Percentiles rank a stretch among this genome's conserved stretches.
Conservation (phyloP, 2,797 vertebrate species). For the Ptychadena robeensis region DNA sequence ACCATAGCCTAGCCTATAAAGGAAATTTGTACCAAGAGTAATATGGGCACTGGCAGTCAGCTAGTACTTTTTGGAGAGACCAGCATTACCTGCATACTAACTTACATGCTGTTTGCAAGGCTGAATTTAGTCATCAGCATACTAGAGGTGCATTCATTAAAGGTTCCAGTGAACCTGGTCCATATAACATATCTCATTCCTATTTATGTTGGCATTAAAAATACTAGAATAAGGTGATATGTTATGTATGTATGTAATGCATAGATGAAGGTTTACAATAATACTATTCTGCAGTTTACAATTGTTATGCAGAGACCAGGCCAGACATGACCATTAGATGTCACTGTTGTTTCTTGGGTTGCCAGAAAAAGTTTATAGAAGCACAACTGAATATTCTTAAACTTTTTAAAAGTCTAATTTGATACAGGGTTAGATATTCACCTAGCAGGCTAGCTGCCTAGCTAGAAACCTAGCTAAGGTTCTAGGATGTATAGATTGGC, state of each 20-base stretch:
- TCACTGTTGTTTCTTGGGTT: constrained; percentile 12
- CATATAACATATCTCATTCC: neutral
- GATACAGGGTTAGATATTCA: neutral
- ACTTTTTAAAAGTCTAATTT: neutral
- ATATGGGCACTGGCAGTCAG: neutral
- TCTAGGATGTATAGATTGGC: no score
- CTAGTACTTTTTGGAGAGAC: no score
- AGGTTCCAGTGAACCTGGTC: neutral
- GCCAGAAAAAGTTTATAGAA: neutral
- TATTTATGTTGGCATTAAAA: no score
- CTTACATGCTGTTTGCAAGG: no score
- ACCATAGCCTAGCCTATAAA: neutral
- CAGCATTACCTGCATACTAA: no score
- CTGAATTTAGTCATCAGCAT: no score
- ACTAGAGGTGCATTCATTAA: neutral
- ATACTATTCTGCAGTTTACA: neutral
- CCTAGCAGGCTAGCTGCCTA: no score
- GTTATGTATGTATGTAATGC: neutral
- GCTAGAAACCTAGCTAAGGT: no score
- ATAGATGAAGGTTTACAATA: neutral
- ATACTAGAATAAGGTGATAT: neutral
- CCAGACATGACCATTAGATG: constrained; percentile 38
- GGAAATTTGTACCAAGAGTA: neutral
- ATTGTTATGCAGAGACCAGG: neutral
- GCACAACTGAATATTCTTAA: neutral